Evolutionary conservation across 30 jellyfish, hydroid and myxozoan species (phyloP).

Genomic region (Turritopsis dohrnii): DNA sequence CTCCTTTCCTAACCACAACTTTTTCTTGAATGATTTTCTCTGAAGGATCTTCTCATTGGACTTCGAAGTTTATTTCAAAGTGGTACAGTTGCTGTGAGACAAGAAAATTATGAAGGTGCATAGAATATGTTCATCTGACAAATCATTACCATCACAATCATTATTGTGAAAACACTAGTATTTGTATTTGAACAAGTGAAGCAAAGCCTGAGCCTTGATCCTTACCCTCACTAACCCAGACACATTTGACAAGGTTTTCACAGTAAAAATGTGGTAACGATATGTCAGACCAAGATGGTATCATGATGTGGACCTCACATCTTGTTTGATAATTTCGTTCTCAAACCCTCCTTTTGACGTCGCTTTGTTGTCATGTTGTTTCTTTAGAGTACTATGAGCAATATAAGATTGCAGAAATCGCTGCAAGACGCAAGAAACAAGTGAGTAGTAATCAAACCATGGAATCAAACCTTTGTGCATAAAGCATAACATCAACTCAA

Average conservation of each 20-base stretch:
- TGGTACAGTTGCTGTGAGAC: constrained; percentile 72
- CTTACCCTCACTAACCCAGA: too few species aligned
- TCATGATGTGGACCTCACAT: too few species aligned
- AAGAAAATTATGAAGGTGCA: constrained; percentile 74
- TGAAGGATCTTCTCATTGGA: constrained; percentile 57
- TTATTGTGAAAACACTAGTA: background rate
- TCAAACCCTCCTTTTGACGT: too few species aligned
- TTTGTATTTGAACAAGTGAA: too few species aligned
- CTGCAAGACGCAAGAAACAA: constrained; percentile 53
- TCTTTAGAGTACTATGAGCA: constrained; percentile 33
- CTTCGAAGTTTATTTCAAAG: constrained; percentile 65
- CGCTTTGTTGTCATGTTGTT: background rate
- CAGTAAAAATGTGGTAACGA: background rate
- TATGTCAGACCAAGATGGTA: too few species aligned
- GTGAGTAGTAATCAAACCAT: constrained; percentile 19
- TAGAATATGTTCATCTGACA: background rate
- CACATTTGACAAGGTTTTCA: too few species aligned
- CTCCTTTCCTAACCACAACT: background rate
- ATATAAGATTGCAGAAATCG: constrained; percentile 47
- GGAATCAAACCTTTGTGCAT: background rate
- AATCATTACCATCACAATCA: background rate
- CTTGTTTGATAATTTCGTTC: too few species aligned
- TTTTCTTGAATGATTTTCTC: too few species aligned
- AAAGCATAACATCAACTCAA: background rate
- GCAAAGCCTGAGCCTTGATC: background rate